These are phyloP conservation scores for Agelastica alni DNA, from an alignment of 2,888 invertebrate species.

Conservation along the genomic window DNA sequence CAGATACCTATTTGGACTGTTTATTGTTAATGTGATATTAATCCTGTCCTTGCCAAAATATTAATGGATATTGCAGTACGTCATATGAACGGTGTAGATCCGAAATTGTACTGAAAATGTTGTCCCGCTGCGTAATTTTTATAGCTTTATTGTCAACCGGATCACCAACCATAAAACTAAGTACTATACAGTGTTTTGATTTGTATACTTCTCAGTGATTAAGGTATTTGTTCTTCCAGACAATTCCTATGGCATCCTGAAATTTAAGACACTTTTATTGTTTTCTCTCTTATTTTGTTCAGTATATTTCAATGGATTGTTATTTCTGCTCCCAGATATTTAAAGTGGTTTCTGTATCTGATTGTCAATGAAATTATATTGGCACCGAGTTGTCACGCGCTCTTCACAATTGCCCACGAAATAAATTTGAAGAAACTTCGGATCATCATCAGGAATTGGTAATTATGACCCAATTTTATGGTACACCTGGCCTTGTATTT, in stretches of 20 bases:
- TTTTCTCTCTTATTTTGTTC: too few relatives aligned
- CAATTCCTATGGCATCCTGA: too few relatives aligned
- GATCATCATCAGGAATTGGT: slow-evolving; percentile 40
- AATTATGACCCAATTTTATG: slow-evolving; percentile 17
- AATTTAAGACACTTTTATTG: too few relatives aligned
- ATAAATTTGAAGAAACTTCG: slow-evolving; percentile 43
- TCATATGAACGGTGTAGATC: slow-evolving; percentile 42
- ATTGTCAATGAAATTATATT: slow-evolving; percentile 29
- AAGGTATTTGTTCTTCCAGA: too few relatives aligned
- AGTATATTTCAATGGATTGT: too few relatives aligned
- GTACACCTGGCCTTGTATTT: slow-evolving; percentile 12
- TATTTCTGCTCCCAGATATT: too few relatives aligned
- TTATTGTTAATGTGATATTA: slow-evolving; percentile 37
- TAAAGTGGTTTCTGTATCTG: too few relatives aligned
- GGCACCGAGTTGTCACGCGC: slow-evolving; percentile 25
- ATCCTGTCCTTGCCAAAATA: slow-evolving; percentile 41
- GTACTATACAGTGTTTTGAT: too few relatives aligned
- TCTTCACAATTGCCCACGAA: too few relatives aligned
- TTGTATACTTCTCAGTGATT: too few relatives aligned
- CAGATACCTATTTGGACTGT: too few relatives aligned
- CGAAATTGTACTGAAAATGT: slow-evolving; percentile 36
- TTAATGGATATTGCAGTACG: slow-evolving; percentile 43
- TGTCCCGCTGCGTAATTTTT: slow-evolving; percentile 28
- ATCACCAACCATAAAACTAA: neutral
- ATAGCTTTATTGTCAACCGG: slow-evolving; percentile 8